Evolutionary conservation across 2,113 vertebrate species (phyloP).

Genomic region (Jaculus jaculus): DNA sequence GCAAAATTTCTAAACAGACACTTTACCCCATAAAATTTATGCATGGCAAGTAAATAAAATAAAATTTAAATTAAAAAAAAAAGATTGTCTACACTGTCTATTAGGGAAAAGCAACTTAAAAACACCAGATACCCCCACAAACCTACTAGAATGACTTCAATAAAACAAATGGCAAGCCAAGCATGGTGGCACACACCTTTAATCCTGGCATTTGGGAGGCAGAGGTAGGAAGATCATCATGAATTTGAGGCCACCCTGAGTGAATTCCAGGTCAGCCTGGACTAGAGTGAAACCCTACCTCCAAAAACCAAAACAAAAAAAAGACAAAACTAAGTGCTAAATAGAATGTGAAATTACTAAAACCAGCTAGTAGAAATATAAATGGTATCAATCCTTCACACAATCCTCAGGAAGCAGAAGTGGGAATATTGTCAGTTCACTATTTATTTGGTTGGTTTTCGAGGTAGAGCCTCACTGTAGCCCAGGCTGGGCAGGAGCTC

Average conservation of each 20-base stretch:
- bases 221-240: too few relatives aligned
- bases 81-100: not conserved
- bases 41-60: not conserved
- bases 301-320: not conserved
- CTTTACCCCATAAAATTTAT: not conserved
- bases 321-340: not conserved
- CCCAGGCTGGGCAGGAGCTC: too few relatives aligned
- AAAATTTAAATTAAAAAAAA: too few relatives aligned
- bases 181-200: too few relatives aligned
- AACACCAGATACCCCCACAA: not conserved
- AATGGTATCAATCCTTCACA: not conserved
- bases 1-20: not conserved
- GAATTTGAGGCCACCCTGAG: too few relatives aligned
- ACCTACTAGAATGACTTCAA: not conserved
- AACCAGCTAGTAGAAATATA: not conserved
- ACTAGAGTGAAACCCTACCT: too few relatives aligned
- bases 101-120: slow-evolving; percentile 15
- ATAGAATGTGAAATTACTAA: not conserved
- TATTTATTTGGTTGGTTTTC: too few relatives aligned
- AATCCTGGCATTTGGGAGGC: too few relatives aligned
- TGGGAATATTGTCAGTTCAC: too few relatives aligned
- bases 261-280: too few relatives aligned
- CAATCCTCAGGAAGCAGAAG: not conserved
- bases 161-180: not conserved
- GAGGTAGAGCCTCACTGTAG: too few relatives aligned